phyloP scores from a whole-genome alignment of 2,797 vertebrate species.

The Loris lydekkerianus region DNA sequence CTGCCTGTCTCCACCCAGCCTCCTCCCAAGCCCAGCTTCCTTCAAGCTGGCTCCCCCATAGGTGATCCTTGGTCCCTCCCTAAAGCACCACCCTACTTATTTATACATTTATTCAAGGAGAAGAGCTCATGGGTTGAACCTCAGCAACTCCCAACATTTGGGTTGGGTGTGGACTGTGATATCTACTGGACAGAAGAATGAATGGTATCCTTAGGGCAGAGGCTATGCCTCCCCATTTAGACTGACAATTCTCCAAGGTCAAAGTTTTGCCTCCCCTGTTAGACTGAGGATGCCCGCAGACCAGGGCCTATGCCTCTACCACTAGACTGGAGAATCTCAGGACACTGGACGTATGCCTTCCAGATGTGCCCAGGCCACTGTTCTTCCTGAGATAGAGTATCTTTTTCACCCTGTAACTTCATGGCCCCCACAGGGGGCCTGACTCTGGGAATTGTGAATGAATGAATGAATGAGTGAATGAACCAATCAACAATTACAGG shows the following conservation, averaged over 20 bases:
- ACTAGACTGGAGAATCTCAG: not conserved
- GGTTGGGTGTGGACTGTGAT: not conserved
- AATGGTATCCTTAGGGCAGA: not conserved
- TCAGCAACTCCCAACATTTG: not conserved
- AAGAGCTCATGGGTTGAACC: rapidly evolving
- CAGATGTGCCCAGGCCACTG: rapidly evolving
- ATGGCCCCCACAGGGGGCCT: not conserved
- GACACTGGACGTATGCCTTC: not conserved
- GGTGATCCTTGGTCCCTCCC: rapidly evolving
- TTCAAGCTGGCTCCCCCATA: too few species aligned
- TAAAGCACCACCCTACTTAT: not conserved
- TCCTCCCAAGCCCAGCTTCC: rapidly evolving
- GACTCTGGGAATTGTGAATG: not conserved
- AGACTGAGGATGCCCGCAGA: not conserved
- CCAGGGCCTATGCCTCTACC: not conserved
- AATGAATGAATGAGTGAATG: not conserved
- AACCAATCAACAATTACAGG: too few species aligned
- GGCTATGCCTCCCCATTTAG: not conserved
- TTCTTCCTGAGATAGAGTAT: not conserved
- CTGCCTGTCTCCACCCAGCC: not conserved
- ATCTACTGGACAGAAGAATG: not conserved
- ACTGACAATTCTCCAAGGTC: not conserved
- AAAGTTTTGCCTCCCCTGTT: not conserved
- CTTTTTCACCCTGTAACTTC: not conserved
- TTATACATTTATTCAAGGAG: not conserved